phyloP scores from a whole-genome alignment of 2,888 invertebrate genomes.

The Mamestra brassicae region DNA sequence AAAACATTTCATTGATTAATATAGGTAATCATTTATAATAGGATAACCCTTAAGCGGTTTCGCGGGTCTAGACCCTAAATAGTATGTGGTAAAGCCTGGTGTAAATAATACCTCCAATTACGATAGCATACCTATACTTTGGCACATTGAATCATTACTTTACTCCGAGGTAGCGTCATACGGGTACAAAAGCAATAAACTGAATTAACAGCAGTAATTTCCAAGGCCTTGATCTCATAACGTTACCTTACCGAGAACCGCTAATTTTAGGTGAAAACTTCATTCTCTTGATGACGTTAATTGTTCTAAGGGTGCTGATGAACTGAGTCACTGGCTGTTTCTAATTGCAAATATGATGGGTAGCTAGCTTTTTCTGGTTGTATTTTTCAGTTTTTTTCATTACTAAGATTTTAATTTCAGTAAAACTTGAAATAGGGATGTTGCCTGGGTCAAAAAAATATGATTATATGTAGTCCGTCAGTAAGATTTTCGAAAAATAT shows the following conservation, averaged over 20 bases:
- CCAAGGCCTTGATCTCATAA: slow-evolving; percentile 42
- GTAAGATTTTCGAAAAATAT: too few species aligned
- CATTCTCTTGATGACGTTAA: slow-evolving; percentile 39
- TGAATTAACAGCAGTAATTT: slow-evolving; percentile 31
- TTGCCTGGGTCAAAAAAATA: too few species aligned
- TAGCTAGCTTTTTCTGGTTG: neutral
- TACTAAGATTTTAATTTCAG: too few species aligned
- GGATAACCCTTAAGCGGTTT: too few species aligned
- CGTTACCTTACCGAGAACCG: slow-evolving; percentile 8
- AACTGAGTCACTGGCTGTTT: slow-evolving; percentile 20
- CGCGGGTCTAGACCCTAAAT: too few species aligned
- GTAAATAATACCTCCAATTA: neutral
- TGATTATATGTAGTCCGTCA: too few species aligned
- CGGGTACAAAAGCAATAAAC: slow-evolving; percentile 31
- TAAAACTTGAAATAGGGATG: too few species aligned
- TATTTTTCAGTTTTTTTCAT: neutral
- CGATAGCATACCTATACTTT: neutral
- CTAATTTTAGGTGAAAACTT: slow-evolving; percentile 51
- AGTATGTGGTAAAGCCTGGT: neutral
- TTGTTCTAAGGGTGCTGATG: slow-evolving; percentile 17
- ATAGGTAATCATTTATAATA: too few species aligned
- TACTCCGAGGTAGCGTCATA: neutral
- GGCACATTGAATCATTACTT: slow-evolving; percentile 16
- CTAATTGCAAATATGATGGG: neutral
- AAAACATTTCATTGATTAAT: too few species aligned